Conservation (phyloP, 2,888 invertebrate species). For the Rhamnusium bicolor region DNA sequence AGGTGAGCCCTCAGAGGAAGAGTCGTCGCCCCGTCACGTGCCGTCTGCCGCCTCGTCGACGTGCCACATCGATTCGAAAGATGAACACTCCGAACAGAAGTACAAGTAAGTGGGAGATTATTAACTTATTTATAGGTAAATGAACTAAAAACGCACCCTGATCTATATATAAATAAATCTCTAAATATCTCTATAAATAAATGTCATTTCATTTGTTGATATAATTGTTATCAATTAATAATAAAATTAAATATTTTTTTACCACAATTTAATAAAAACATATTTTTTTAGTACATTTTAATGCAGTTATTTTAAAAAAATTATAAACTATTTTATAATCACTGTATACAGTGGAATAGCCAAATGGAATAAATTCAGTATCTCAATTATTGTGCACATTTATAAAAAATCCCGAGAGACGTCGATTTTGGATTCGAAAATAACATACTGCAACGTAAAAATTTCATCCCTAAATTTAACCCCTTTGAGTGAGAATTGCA, state of each 20-base stretch:
- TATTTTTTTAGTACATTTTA: neutral
- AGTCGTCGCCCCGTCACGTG: slow-evolving; percentile 65
- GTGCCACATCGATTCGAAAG: slow-evolving; percentile 45
- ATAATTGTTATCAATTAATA: neutral
- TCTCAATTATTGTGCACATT: no score
- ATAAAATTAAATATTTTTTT: neutral
- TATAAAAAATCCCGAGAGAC: no score
- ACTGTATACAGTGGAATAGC: no score
- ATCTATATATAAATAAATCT: neutral
- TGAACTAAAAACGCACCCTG: neutral
- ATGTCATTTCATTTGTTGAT: neutral
- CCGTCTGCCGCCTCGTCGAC: slow-evolving; percentile 57
- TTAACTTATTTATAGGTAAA: slow-evolving; percentile 9
- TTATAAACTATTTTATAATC: no score
- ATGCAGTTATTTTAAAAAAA: neutral
- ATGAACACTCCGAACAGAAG: slow-evolving; percentile 63
- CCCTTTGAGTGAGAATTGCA: no score
- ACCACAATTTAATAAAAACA: neutral
- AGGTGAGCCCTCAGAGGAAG: slow-evolving; percentile 67
- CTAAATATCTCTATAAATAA: neutral
- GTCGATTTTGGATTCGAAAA: no score
- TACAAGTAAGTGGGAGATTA: slow-evolving; percentile 61
- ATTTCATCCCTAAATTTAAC: no score
- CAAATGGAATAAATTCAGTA: no score
- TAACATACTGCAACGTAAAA: no score